Conservation (phyloP, 1,140 invertebrate genomes). For the Melipona quadrifasciata region DNA sequence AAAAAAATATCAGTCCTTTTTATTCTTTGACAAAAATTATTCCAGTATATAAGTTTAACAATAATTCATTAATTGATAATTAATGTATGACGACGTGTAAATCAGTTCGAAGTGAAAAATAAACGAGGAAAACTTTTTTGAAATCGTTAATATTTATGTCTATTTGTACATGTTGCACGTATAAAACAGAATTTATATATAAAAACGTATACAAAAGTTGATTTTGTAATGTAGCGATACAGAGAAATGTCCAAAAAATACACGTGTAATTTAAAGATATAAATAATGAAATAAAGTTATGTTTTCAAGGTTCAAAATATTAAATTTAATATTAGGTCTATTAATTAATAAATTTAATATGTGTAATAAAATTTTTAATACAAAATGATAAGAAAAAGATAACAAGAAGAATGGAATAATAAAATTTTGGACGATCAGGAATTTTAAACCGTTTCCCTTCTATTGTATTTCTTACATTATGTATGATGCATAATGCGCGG, state of each 20-base stretch:
- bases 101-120: neutral
- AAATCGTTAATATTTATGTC: neutral
- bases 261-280: neutral
- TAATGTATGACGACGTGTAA: neutral
- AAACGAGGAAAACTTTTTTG: neutral
- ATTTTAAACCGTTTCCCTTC: neutral
- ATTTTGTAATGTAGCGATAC: neutral
- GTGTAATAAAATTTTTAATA: neutral
- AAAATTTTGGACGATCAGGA: too few species aligned
- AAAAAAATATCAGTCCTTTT: too few species aligned
- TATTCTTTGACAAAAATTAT: too few species aligned
- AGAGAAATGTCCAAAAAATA: too few species aligned
- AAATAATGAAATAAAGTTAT: neutral
- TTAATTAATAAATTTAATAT: neutral
- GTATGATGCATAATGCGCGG: neutral
- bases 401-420: neutral
- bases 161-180: too few species aligned
- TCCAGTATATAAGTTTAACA: too few species aligned
- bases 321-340: neutral
- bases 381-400: neutral
- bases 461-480: conserved; percentile 4
- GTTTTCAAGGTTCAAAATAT: neutral
- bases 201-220: neutral
- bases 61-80: too few species aligned
- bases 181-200: neutral